Conservation (phyloP, 1,140 invertebrate species). For the Euwallacea similis region DNA sequence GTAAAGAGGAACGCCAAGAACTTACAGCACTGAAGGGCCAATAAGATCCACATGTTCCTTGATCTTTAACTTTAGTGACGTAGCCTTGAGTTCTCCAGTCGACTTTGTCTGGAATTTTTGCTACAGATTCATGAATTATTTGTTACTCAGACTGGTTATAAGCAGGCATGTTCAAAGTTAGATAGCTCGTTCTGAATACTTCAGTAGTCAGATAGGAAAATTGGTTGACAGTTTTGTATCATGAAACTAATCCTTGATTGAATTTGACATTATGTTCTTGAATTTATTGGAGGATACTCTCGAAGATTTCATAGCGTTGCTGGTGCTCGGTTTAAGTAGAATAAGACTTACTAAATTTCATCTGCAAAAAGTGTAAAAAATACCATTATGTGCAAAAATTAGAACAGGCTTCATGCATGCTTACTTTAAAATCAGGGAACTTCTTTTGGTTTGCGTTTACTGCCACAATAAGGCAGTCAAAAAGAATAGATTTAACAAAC, state of each 20-base stretch:
- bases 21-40: conserved; percentile 34
- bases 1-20: neutral
- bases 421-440: too few relatives aligned
- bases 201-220: conserved; percentile 82
- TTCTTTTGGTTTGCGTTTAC: too few relatives aligned
- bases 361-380: too few relatives aligned
- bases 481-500: too few relatives aligned
- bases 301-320: conserved; percentile 62
- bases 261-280: conserved; percentile 78
- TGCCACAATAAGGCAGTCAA: too few relatives aligned
- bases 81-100: conserved; percentile 20
- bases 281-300: conserved; percentile 81
- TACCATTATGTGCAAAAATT: too few relatives aligned
- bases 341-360: conserved; percentile 9
- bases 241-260: conserved; percentile 65
- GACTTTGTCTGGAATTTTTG: conserved; percentile 6
- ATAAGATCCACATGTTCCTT: conserved; percentile 29
- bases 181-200: conserved; percentile 62
- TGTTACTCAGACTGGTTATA: neutral
- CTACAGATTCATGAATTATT: conserved; percentile 32
- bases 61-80: conserved; percentile 27
- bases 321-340: conserved; percentile 1
- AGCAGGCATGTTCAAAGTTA: neutral
- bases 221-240: conserved; percentile 73
- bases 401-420: too few relatives aligned